phyloP scores from a whole-genome alignment of 2,797 vertebrate genomes.

The Chanos chanos region DNA sequence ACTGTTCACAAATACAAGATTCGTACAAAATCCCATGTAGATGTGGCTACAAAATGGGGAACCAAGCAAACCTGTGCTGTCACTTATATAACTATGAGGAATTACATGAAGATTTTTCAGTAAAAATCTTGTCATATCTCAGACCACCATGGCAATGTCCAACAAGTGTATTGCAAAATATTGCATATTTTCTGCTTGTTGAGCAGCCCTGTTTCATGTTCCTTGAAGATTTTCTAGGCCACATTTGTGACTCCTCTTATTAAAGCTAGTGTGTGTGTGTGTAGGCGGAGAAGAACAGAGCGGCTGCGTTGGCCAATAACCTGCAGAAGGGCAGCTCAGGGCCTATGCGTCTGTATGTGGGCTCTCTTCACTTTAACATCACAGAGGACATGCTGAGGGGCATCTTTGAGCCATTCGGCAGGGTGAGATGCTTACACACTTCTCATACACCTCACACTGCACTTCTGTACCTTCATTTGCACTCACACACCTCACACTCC shows the following conservation, averaged over 20 bases:
- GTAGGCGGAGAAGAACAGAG: conserved; percentile 97
- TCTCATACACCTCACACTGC: neutral
- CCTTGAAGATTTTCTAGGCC: no score
- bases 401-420: conserved; percentile 97
- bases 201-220: no score
- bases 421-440: conserved; percentile 65
- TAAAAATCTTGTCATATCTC: no score
- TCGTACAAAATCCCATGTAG: no score
- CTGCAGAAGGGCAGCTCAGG: conserved; percentile 94
- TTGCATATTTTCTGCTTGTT: no score
- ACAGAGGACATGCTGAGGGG: conserved; percentile 98
- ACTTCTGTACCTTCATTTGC: neutral
- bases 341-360: conserved; percentile 96
- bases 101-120: no score
- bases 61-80: no score
- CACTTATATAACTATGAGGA: no score
- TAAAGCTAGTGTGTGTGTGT: neutral
- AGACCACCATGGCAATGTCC: no score
- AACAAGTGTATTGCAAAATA: no score
- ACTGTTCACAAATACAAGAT: no score
- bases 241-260: neutral
- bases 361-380: conserved; percentile 97
- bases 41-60: no score
- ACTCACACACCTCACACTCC: neutral
- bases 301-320: conserved; percentile 93